These are phyloP conservation scores for Pseudomyrmex sp. DNA, from an alignment of 1,140 invertebrate genomes.

Conservation along the genomic window DNA sequence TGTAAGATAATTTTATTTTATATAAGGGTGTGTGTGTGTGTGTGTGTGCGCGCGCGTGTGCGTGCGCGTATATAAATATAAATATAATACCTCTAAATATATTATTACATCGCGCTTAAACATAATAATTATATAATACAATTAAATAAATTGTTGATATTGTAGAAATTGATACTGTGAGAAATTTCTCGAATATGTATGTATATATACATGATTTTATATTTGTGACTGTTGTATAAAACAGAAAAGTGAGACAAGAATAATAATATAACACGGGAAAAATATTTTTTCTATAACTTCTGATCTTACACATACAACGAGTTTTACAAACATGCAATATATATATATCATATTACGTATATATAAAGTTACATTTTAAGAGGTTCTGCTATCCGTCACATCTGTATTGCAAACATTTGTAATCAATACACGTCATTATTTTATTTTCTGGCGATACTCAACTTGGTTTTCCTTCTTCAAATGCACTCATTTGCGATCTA, in stretches of 20 bases:
- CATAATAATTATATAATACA: conserved; percentile 16
- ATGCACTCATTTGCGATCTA: background rate
- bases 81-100: too few relatives aligned
- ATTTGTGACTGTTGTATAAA: conserved; percentile 37
- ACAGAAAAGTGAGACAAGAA: conserved; percentile 15
- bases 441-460: conserved; percentile 61
- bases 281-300: conserved; percentile 54
- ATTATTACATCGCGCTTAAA: conserved; percentile 37
- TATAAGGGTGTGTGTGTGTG: too few relatives aligned
- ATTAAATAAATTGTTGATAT: conserved; percentile 51
- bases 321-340: conserved; percentile 13
- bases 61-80: too few relatives aligned
- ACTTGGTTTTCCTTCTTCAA: background rate
- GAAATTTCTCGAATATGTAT: too few relatives aligned
- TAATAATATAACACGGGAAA: conserved; percentile 26
- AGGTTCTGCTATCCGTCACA: conserved; percentile 43
- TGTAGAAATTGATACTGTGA: conserved; percentile 41
- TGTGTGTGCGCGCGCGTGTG: too few relatives aligned
- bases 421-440: conserved; percentile 69
- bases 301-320: background rate
- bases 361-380: conserved; percentile 58
- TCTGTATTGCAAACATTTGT: conserved; percentile 65
- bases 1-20: background rate
- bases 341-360: conserved; percentile 28
- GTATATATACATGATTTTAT: conserved; percentile 64